phyloP scores from a whole-genome alignment of 1,140 invertebrate genomes.

The Pygmarrhopalites habei region DNA sequence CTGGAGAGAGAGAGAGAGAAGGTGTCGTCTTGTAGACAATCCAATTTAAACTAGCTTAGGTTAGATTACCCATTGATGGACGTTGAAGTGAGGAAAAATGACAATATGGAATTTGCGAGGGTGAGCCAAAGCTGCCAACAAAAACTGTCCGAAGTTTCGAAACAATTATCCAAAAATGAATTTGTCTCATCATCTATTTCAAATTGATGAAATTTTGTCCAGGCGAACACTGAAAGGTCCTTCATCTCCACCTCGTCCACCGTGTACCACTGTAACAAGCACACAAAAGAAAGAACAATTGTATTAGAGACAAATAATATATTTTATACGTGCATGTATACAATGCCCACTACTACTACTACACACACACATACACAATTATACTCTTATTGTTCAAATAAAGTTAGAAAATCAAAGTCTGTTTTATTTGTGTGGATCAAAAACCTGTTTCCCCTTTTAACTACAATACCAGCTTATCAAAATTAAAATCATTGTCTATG shows the following conservation, averaged over 20 bases:
- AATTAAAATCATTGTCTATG: no score
- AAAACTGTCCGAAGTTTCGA: conserved; percentile 64
- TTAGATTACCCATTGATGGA: conserved; percentile 71
- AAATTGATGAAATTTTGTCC: conserved; percentile 55
- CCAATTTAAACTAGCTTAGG: background rate
- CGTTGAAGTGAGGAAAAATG: conserved; percentile 70
- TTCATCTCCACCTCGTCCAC: conserved; percentile 46
- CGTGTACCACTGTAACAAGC: conserved; percentile 55
- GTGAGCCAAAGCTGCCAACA: conserved; percentile 69
- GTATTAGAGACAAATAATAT: no score
- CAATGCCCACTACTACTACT: no score
- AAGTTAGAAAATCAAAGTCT: no score
- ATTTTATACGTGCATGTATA: no score
- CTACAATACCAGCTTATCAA: no score
- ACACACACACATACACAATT: no score
- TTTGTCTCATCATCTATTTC: conserved; percentile 61
- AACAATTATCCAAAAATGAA: conserved; percentile 60
- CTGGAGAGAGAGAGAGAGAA: no score
- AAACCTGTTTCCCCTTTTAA: no score
- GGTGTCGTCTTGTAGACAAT: background rate
- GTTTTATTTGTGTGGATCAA: no score
- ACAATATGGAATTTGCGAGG: conserved; percentile 59
- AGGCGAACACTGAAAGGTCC: conserved; percentile 45
- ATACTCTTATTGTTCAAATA: no score
- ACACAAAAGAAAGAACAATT: no score